Conservation (phyloP, 2,113 vertebrate genomes). For the Notothenia rossii region DNA sequence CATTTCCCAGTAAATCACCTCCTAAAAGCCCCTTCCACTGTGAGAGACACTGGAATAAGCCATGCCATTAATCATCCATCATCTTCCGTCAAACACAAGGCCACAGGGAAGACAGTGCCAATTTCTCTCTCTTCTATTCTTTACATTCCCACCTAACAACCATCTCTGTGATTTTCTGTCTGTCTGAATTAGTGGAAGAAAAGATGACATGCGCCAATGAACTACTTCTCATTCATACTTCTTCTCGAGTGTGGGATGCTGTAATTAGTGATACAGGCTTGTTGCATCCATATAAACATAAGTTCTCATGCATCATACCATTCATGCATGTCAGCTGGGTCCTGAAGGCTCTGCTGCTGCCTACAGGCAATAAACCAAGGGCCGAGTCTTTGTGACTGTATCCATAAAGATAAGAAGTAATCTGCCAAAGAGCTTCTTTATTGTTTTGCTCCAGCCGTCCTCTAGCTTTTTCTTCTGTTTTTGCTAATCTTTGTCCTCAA, state of each 20-base stretch:
- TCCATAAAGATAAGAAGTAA: background rate
- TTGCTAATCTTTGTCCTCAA: conserved; percentile 12
- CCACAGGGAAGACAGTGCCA: conserved; percentile 13
- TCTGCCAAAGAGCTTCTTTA: conserved; percentile 21
- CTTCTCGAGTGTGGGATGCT: conserved; percentile 33
- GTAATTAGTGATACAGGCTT: conserved; percentile 46
- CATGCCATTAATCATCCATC: conserved; percentile 36
- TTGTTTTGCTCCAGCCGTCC: conserved; percentile 19
- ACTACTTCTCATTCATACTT: conserved; percentile 57
- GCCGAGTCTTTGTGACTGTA: background rate
- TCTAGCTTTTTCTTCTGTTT: background rate
- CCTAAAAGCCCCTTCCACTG: background rate
- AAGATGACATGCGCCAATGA: conserved; percentile 32
- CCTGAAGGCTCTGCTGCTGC: conserved; percentile 23
- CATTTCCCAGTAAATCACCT: conserved; percentile 26
- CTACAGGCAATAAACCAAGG: background rate
- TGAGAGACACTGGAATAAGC: conserved; percentile 36
- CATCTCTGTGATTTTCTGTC: conserved; percentile 10
- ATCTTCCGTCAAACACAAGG: conserved; percentile 47
- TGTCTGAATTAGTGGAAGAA: conserved; percentile 51
- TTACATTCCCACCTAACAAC: conserved; percentile 5
- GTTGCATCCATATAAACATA: conserved; percentile 29
- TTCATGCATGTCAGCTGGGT: conserved; percentile 15
- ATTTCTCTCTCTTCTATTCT: conserved; percentile 16
- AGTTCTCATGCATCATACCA: conserved; percentile 22